A percentile compares a stretch with the other conserved stretches of the same genome.
phyloP scores from a whole-genome alignment of 2,888 invertebrate species.

The Smittia sp. region DNA sequence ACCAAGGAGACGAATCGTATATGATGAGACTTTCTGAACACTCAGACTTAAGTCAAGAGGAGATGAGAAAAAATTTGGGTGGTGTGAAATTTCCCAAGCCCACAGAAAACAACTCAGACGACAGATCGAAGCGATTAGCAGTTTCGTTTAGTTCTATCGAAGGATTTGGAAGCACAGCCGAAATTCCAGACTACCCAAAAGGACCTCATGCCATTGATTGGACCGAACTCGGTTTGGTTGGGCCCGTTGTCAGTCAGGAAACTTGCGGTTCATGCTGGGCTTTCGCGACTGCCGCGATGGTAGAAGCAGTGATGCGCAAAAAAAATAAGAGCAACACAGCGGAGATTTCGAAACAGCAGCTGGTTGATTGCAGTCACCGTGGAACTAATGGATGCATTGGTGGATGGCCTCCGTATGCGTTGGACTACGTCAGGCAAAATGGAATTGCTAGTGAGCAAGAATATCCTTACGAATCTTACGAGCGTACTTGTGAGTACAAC shows the following conservation, averaged over 20 bases:
- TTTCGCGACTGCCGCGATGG: background rate
- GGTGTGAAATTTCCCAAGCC: too few species aligned
- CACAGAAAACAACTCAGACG: too few species aligned
- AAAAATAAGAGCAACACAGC: background rate
- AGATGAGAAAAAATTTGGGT: too few species aligned
- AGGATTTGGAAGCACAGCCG: background rate
- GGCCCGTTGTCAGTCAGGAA: background rate
- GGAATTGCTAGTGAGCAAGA: background rate
- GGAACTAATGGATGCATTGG: background rate
- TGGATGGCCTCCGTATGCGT: background rate
- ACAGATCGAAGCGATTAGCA: too few species aligned
- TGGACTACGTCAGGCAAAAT: background rate
- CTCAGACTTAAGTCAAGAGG: too few species aligned
- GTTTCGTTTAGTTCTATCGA: too few species aligned
- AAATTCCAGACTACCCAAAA: background rate
- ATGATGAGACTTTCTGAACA: too few species aligned
- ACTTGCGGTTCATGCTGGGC: background rate
- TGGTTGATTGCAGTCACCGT: background rate
- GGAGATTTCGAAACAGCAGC: background rate
- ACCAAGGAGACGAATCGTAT: too few species aligned
- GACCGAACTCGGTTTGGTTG: background rate
- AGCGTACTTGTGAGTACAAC: too few species aligned
- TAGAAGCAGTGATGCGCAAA: background rate
- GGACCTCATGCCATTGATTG: background rate
- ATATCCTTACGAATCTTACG: background rate